Conservation (phyloP, 2,797 vertebrate genomes). For the Pantherophis alleghaniensis region DNA sequence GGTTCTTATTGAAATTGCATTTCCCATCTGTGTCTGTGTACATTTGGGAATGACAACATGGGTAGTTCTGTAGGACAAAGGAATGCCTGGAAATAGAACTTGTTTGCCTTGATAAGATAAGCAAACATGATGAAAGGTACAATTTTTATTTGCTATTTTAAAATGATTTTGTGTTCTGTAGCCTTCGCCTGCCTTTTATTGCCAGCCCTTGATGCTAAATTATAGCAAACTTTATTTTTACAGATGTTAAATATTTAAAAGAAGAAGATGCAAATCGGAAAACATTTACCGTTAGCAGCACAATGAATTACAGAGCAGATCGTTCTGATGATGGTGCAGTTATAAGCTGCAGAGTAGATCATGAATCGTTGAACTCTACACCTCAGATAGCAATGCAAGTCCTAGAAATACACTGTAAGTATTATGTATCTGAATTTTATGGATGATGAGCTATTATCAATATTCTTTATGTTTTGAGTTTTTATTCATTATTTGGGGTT, state of each 20-base stretch:
- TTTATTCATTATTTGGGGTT: background rate
- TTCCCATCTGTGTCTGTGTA: conserved; percentile 24
- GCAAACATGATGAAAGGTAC: background rate
- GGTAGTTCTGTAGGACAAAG: conserved; percentile 25
- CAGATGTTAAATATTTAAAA: conserved; percentile 82
- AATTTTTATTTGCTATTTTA: background rate
- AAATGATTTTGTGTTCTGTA: background rate
- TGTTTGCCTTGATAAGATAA: conserved; percentile 37
- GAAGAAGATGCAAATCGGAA: conserved; percentile 89
- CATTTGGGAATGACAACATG: conserved; percentile 17
- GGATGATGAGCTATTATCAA: background rate
- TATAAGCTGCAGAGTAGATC: conserved; percentile 94
- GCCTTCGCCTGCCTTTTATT: background rate
- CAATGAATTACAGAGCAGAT: conserved; percentile 88
- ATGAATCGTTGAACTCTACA: conserved; percentile 86
- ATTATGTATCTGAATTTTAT: conserved; percentile 25
- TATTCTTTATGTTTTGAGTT: conserved; percentile 6
- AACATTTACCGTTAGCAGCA: conserved; percentile 92
- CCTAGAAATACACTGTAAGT: conserved; percentile 99
- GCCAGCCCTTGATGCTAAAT: background rate
- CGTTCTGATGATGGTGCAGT: conserved; percentile 87
- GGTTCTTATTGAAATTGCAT: conserved; percentile 21
- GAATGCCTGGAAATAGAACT: conserved; percentile 34
- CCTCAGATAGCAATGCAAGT: conserved; percentile 94
- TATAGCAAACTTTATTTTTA: conserved; percentile 54